phyloP scores from a whole-genome alignment of 2,888 invertebrate species.

The Brassicogethes aeneus region DNA sequence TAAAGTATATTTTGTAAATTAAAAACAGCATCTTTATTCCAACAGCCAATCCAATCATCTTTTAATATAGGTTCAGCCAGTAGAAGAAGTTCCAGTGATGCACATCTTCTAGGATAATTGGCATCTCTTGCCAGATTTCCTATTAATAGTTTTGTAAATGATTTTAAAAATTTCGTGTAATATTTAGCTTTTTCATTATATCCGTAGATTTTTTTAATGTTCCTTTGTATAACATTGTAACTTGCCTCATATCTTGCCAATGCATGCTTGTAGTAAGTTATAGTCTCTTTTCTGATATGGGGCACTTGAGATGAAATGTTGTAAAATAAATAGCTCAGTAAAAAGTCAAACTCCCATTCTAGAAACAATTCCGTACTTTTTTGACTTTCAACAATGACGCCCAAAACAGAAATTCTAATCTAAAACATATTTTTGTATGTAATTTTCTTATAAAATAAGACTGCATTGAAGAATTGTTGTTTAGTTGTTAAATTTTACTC shows the following conservation, averaged over 20 bases:
- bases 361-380: constrained; percentile 62
- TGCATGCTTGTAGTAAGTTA: constrained; percentile 66
- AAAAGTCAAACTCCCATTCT: constrained; percentile 51
- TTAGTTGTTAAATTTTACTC: too few species aligned
- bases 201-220: constrained; percentile 13
- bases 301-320: constrained; percentile 64
- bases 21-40: constrained; percentile 25
- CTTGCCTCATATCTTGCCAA: constrained; percentile 45
- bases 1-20: constrained; percentile 29
- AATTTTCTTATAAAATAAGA: too few species aligned
- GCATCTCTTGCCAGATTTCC: constrained; percentile 27
- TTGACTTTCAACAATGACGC: constrained; percentile 62
- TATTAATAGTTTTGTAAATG: constrained; percentile 19
- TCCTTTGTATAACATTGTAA: constrained; percentile 24
- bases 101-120: constrained; percentile 28
- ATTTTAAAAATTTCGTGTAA: constrained; percentile 19
- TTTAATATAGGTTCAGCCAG: constrained; percentile 17
- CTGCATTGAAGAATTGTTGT: too few species aligned
- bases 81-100: constrained; percentile 29
- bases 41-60: constrained; percentile 25
- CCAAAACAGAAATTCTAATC: constrained; percentile 59
- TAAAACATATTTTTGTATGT: constrained; percentile 34
- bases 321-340: constrained; percentile 53
- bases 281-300: constrained; percentile 56
- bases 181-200: constrained; percentile 10